Conservation (phyloP, 2,888 invertebrate genomes). For the Lumbricus terrestris region DNA sequence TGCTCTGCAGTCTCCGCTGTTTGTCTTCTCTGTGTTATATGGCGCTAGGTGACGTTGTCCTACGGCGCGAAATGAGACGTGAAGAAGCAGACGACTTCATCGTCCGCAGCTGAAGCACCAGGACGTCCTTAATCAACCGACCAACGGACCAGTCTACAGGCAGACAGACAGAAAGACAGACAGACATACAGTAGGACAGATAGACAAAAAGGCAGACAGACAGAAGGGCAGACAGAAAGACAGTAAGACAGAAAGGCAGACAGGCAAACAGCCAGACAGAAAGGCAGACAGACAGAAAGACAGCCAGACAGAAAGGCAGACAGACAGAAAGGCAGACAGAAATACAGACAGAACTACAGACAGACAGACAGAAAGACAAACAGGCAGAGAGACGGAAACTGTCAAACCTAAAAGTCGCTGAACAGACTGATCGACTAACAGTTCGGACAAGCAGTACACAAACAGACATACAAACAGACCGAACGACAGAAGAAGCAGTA, state of each 20-base stretch:
- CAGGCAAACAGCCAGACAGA: too few relatives aligned
- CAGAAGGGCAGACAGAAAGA: not conserved
- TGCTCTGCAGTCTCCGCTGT: not conserved
- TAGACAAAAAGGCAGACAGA: too few relatives aligned
- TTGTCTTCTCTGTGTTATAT: not conserved
- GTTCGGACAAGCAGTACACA: not conserved
- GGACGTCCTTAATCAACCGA: not conserved
- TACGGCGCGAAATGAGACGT: not conserved
- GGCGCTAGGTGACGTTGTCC: not conserved
- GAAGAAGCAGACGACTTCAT: not conserved
- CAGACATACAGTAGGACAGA: not conserved
- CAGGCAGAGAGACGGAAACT: not conserved
- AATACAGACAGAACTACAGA: not conserved
- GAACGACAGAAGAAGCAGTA: not conserved
- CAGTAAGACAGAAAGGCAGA: too few relatives aligned
- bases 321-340: not conserved
- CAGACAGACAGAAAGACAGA: not conserved
- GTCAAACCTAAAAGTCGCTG: not conserved
- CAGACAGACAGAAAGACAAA: not conserved
- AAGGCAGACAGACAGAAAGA: not conserved
- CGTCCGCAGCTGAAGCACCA: not conserved
- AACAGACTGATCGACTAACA: not conserved
- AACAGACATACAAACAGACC: not conserved
- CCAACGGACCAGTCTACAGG: not conserved
- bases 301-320: not conserved